Percentiles rank a stretch among this genome's conserved stretches.
Conservation (phyloP, 2,888 invertebrate species). For the Eupithecia abbreviata region DNA sequence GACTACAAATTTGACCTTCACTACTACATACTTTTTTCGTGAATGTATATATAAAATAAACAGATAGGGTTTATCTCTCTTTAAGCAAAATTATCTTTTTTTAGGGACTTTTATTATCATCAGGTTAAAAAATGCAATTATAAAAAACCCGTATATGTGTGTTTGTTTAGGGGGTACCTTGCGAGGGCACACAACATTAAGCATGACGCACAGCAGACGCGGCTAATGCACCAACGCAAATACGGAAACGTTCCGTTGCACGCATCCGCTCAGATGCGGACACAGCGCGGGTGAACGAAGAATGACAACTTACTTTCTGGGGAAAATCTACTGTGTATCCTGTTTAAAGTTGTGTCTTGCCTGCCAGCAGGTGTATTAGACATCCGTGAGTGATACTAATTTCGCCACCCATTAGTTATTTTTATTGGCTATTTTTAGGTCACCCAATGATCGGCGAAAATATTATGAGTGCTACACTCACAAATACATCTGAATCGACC, state of each 20-base stretch:
- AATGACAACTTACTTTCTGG: neutral
- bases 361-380: too few relatives aligned
- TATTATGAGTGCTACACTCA: neutral
- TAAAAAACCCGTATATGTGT: neutral
- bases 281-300: constrained; percentile 22
- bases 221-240: constrained; percentile 34
- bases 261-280: constrained; percentile 35
- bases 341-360: neutral
- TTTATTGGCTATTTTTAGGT: too few relatives aligned
- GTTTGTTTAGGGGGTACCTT: neutral
- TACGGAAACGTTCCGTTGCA: constrained; percentile 25
- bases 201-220: constrained; percentile 21
- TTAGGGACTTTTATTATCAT: neutral
- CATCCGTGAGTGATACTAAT: too few relatives aligned
- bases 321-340: neutral
- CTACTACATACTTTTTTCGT: too few relatives aligned
- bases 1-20: neutral
- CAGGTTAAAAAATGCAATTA: neutral
- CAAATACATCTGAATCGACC: neutral
- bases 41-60: too few relatives aligned
- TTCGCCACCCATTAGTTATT: too few relatives aligned
- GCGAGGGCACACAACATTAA: constrained; percentile 21
- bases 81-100: too few relatives aligned
- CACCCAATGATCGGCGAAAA: neutral
- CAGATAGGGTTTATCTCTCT: too few relatives aligned